Conservation (phyloP, 2,113 vertebrate genomes). For the Rallus limicola region DNA sequence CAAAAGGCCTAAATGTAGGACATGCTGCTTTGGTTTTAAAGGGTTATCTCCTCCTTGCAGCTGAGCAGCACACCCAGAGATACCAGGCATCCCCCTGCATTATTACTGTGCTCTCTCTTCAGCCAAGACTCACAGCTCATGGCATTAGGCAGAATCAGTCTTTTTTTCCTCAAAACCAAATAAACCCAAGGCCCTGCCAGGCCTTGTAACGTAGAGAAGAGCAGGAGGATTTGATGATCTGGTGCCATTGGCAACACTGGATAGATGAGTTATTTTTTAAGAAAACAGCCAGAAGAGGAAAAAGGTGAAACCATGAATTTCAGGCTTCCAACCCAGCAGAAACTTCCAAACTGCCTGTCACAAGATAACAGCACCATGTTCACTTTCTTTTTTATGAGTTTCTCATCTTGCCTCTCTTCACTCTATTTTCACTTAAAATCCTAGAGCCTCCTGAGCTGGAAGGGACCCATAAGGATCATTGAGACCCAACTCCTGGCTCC, state of each 20-base stretch:
- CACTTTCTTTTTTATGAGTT: too few relatives aligned
- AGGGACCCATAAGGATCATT: too few relatives aligned
- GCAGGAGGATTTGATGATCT: neutral
- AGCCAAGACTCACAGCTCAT: neutral
- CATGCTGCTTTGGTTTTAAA: neutral
- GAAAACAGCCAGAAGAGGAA: too few relatives aligned
- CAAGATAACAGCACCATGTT: too few relatives aligned
- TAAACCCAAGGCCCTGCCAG: neutral
- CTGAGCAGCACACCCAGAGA: neutral
- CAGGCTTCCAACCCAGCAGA: too few relatives aligned
- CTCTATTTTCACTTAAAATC: too few relatives aligned
- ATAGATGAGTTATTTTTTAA: too few relatives aligned
- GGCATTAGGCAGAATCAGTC: neutral
- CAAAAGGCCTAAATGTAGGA: neutral
- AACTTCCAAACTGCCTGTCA: too few relatives aligned
- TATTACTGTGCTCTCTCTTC: neutral
- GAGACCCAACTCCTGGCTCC: too few relatives aligned
- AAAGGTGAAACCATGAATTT: too few relatives aligned
- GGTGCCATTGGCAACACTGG: neutral
- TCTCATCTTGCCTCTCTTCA: too few relatives aligned
- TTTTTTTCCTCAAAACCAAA: neutral
- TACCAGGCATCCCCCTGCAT: neutral
- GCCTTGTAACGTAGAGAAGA: neutral
- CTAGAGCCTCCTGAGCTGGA: too few relatives aligned
- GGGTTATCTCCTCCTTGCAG: neutral